Evolutionary conservation across 2,113 vertebrate genomes (phyloP), one percentile per base, ranked within the genome.

Genomic region (Monopterus albus): DNA sequence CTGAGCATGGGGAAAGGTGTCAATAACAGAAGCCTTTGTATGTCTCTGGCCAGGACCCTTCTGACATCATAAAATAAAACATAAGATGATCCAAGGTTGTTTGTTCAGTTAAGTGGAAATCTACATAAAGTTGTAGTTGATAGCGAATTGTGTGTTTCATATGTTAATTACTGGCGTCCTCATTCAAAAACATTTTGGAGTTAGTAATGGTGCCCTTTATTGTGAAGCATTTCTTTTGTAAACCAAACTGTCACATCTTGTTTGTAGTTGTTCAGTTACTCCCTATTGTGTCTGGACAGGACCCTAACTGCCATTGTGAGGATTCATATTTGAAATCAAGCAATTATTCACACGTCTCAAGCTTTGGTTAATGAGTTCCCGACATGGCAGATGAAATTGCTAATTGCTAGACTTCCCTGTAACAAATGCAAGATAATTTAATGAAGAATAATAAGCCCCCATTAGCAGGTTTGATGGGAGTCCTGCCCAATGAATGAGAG

Each of bases 11-110:
- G 65, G 60, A 47, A 3, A 29, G 23, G 26, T 46, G 55, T 52
- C 38, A 52, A 17, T 15, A 57, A 62, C 51, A 46, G 38, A 66
- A 42, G 12, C 49, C n/a, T 61, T 64, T 69, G 28, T 64, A 20
- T 17, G 3, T n/a, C 35, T 64, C 15, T 69, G 47, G 57, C 57
- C 35, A 25, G 36, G 15, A 72, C 36, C 36, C 9, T 17, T n/a
- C n/a, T 53, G 26, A 42, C 3, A 1, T 40, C 2, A 8, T n/a
- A 55, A 42, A 57, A 36, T 29, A 0, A 26, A 26, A 39, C 28
- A 42, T 1, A 31, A 55, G 5, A 29, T 9, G 7, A 58, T 28
- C 4, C 17, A 38, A 21, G 20, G 31, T 36, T 11, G 18, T 46
- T 15, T 29, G 5, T 15, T 25, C 7, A 14, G 36, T 17, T 26